phyloP scores from a whole-genome alignment of 2,888 invertebrate genomes.

The Sthenelais limicola region DNA sequence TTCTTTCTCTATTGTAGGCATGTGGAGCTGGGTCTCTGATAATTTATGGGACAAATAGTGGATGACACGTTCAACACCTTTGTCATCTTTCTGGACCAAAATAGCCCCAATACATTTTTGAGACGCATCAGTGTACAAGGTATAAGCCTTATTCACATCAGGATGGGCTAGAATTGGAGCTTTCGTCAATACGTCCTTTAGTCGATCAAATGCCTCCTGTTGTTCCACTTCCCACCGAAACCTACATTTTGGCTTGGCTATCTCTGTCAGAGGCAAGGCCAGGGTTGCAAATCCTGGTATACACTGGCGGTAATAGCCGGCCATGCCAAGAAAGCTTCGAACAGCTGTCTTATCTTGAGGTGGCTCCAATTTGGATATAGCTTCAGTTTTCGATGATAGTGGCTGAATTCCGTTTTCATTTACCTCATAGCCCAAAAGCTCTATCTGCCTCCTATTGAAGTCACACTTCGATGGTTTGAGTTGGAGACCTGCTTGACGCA shows the following conservation, averaged over 20 bases:
- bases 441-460: slow-evolving; percentile 40
- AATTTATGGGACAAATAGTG: slow-evolving; percentile 25
- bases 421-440: slow-evolving; percentile 44
- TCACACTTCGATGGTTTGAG: slow-evolving; percentile 46
- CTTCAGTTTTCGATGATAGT: slow-evolving; percentile 41
- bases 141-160: background rate
- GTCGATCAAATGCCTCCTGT: slow-evolving; percentile 11
- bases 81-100: slow-evolving; percentile 11
- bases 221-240: slow-evolving; percentile 23
- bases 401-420: slow-evolving; percentile 41
- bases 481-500: slow-evolving; percentile 40
- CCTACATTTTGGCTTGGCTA: background rate
- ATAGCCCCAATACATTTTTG: slow-evolving; percentile 19
- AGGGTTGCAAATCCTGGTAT: slow-evolving; percentile 32
- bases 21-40: background rate
- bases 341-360: no score
- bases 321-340: slow-evolving; percentile 35
- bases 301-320: slow-evolving; percentile 34
- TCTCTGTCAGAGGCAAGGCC: slow-evolving; percentile 17
- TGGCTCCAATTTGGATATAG: slow-evolving; percentile 33
- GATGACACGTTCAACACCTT: slow-evolving; percentile 22
- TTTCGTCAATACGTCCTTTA: slow-evolving; percentile 12
- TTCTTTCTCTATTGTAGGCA: slow-evolving; percentile 23
- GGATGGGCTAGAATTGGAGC: slow-evolving; percentile 15
- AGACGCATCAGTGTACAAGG: slow-evolving; percentile 26